Percentiles rank a stretch among this genome's conserved stretches.
These are phyloP conservation scores for Nineta flava DNA, from an alignment of 2,888 invertebrate genomes.

Conservation along the genomic window DNA sequence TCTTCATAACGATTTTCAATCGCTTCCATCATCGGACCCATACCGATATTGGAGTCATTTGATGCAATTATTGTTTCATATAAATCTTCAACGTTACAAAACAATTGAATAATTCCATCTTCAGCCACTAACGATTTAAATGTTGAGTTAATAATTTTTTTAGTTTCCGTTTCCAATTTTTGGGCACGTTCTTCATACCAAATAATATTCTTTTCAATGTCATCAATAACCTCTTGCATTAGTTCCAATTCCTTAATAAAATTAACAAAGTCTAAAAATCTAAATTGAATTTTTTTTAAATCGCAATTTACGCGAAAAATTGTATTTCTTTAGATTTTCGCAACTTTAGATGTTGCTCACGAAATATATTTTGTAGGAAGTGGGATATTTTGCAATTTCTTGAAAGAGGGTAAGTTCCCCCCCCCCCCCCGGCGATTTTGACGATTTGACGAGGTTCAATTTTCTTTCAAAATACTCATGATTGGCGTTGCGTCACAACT, in stretches of 20 bases:
- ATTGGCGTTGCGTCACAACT: no score
- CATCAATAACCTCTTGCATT: slow-evolving; percentile 26
- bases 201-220: slow-evolving; percentile 26
- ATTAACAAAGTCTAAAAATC: no score
- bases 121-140: slow-evolving; percentile 40
- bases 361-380: no score
- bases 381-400: no score
- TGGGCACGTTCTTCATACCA: slow-evolving; percentile 34
- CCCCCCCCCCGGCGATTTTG: no score
- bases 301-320: no score
- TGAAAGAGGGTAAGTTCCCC: no score
- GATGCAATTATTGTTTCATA: slow-evolving; percentile 41
- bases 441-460: no score
- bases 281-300: no score
- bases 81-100: slow-evolving; percentile 43
- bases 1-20: slow-evolving; percentile 38
- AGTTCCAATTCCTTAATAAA: slow-evolving; percentile 24
- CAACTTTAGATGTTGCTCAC: no score
- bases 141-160: slow-evolving; percentile 34
- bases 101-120: slow-evolving; percentile 36
- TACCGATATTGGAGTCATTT: slow-evolving; percentile 38
- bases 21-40: slow-evolving; percentile 37
- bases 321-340: no score
- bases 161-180: slow-evolving; percentile 35
- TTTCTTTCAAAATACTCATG: no score